Evolutionary conservation across 1,140 invertebrate species (phyloP), one percentile per base, ranked within the genome.

Genomic region (Mamestra configurata): DNA sequence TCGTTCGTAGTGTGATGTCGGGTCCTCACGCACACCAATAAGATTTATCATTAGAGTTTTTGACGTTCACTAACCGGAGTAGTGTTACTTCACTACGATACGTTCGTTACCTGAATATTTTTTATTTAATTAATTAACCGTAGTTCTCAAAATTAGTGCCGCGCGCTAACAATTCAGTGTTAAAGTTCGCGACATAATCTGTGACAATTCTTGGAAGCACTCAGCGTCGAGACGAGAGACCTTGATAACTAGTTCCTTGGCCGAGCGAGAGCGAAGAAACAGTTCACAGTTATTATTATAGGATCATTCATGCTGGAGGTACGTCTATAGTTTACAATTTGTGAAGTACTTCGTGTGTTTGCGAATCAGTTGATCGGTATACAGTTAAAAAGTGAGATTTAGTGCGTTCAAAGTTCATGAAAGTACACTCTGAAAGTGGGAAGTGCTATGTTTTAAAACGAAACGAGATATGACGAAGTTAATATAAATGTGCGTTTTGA

Each of bases 221-320:
- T 91, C 88, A 88, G 87, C 86, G 90, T 91, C 89, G 92, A 92
- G 92, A 93, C 90, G 86, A 94, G 86, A 95, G 94, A 94, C 94
- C 94, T 95, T 95, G 94, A 95, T 95, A 95, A 94, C 93, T 95
- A 92, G 93, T 95, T 95, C 91, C 90, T 95, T 91, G 91, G 92
- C 90, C 92, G 88, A 94, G 85, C 84, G 82, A 85, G 79, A 79
- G 77, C 88, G 91, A 93, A 90, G 88, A 93, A 93, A 94, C 94
- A 92, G 92, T 95, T 94, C 93, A 94, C 94, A 94, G 92, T 95
- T 94, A 91, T 91, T 94, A 94, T 90, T 94, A 94, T 95, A 92
- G 93, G 92, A 95, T 94, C 91, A 94, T 95, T 93, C 90, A 92
- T 90, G 90, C 86, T 90, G 86, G 94, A 95, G 94, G 94, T 95